These are phyloP conservation scores for Drosophila persimilis DNA, from an alignment of 1,140 invertebrate genomes.

Conservation along the genomic window DNA sequence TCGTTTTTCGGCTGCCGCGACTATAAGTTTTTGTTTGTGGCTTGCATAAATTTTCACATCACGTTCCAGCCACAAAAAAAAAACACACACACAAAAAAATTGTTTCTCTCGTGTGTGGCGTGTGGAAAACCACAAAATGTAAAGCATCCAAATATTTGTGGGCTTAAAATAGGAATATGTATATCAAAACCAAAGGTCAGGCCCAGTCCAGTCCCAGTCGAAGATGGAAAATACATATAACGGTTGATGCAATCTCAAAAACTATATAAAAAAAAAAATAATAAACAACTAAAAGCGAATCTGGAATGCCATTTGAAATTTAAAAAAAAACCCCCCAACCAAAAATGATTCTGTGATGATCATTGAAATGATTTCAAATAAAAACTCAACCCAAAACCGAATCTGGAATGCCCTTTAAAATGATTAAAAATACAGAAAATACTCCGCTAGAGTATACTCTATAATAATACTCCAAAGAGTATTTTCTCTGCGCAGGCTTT, in stretches of 20 bases:
- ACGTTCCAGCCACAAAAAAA: conserved; percentile 20
- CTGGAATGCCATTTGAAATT: too few relatives aligned
- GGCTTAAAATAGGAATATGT: conserved; percentile 31
- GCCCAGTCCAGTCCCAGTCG: conserved; percentile 2
- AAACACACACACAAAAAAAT: conserved; percentile 5
- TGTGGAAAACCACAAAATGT: conserved; percentile 38
- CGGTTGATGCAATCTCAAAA: conserved; percentile 31
- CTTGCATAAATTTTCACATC: conserved; percentile 42
- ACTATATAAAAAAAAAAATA: not conserved
- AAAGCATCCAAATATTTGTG: conserved; percentile 42
- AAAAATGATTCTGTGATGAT: too few relatives aligned
- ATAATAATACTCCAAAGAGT: too few relatives aligned
- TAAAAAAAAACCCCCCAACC: too few relatives aligned
- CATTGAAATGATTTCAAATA: too few relatives aligned
- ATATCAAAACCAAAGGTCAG: conserved; percentile 42
- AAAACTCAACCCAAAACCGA: not conserved
- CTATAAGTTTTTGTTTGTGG: conserved; percentile 3
- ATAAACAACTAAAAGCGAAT: not conserved
- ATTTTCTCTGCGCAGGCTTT: too few relatives aligned
- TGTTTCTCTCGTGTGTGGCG: conserved; percentile 40
- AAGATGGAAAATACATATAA: conserved; percentile 40
- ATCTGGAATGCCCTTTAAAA: too few relatives aligned
- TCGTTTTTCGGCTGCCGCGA: conserved; percentile 2
- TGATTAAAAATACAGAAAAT: too few relatives aligned
- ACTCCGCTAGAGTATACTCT: too few relatives aligned